Conservation (phyloP, 2,888 invertebrate species). For the Drosophila villosipedis region DNA sequence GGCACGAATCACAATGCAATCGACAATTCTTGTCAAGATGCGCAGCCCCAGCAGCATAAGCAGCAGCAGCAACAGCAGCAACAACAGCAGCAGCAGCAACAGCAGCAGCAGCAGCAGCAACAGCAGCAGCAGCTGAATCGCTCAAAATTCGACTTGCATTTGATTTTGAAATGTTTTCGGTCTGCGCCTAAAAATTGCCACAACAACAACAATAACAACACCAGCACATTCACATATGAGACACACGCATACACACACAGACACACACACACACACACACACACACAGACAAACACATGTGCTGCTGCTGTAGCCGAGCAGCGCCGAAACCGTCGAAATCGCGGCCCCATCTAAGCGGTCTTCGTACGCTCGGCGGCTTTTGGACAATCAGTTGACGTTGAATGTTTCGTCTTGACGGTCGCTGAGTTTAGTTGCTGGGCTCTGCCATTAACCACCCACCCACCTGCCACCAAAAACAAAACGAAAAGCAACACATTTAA, state of each 20-base stretch:
- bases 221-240: slow-evolving; percentile 7
- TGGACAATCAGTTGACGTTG: slow-evolving; percentile 82
- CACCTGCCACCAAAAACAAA: background rate
- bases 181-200: slow-evolving; percentile 49
- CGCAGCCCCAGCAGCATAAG: slow-evolving; percentile 25
- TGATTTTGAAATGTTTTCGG: slow-evolving; percentile 72
- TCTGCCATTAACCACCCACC: slow-evolving; percentile 12
- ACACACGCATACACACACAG: background rate
- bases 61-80: slow-evolving; percentile 1
- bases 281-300: slow-evolving; percentile 4
- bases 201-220: slow-evolving; percentile 19
- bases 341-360: slow-evolving; percentile 64
- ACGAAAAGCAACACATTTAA: slow-evolving; percentile 1
- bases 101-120: slow-evolving; percentile 14
- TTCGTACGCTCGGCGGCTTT: slow-evolving; percentile 71
- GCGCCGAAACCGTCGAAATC: slow-evolving; percentile 32
- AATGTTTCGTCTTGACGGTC: slow-evolving; percentile 83
- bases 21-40: slow-evolving; percentile 55
- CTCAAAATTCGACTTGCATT: slow-evolving; percentile 72
- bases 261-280: slow-evolving; percentile 1
- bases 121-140: slow-evolving; percentile 11
- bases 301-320: slow-evolving; percentile 25
- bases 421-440: slow-evolving; percentile 60
- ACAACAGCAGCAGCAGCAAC: background rate
- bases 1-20: slow-evolving; percentile 55